Base-by-base conservation (phyloP, 2,113 vertebrate genomes). In the Phalacrocorax pelagicus region DNA sequence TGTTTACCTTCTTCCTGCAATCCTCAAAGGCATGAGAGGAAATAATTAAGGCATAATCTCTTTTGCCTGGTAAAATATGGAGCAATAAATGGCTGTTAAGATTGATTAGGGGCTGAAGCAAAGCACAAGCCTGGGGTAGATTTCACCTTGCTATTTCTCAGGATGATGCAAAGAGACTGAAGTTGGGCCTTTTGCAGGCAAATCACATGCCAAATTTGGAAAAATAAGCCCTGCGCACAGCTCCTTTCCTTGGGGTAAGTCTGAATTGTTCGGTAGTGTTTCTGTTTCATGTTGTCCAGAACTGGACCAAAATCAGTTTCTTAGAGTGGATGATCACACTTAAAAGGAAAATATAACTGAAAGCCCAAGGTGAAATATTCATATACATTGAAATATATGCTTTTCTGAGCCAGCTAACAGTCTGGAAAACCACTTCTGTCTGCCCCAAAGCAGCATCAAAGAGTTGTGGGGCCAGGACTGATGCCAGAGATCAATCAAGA, bases 11-110 rank as follows among this genome's bases (percentile, higher is more conserved):
- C 20, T 82, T 90, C 65, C 49, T 92, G 62, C 72, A 81, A 18
- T 44, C 67, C 93, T 89, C 55, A n/a, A 63, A 94, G 87, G 49
- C 66, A 87, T 0, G 1, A 0, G 0, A 87, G 55, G 59, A 92
- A 89, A 97, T 91, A 93, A 97, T 96, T 93, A 92, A 86, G 78
- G 40, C 22, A 80, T 82, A 80, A 91, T 81, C 86, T 94, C 63
- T 83, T 79, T 90, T 94, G 23, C 54, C 92, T 40, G 55, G 40
- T 85, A 90, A 95, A 95, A 94, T 94, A 81, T 47, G 52, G 66
- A 88, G 78, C 74, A 91, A 96, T 91, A 96, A 97, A 49, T 74
- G 42, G 47, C 61, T 89, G 42, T 36, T 82, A 52, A 67, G 90
- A 91, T 65, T 94, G 83, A 96, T 83, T 23, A 44, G 47, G 57